A percentile compares a stretch with the other conserved stretches of the same genome.
Evolutionary conservation across 2,113 vertebrate genomes (phyloP).

Genomic region (Felis catus): DNA sequence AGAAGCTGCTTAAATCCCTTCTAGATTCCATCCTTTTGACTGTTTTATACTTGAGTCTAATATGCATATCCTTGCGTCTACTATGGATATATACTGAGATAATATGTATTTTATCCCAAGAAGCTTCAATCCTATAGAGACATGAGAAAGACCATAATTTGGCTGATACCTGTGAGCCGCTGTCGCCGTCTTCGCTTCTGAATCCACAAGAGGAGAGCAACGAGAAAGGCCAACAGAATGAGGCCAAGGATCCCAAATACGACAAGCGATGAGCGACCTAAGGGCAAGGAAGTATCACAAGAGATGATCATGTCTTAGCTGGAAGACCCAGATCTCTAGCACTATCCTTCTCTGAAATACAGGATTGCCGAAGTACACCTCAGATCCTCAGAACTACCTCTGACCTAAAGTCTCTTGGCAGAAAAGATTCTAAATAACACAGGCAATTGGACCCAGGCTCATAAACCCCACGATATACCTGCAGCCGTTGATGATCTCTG

Average conservation of each 20-base stretch:
- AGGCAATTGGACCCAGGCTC: neutral
- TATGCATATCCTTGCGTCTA: neutral
- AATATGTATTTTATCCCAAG: neutral
- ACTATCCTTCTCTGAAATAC: neutral
- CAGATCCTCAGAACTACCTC: neutral
- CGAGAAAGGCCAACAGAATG: constrained; percentile 17
- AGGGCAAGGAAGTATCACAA: neutral
- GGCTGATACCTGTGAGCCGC: constrained; percentile 55
- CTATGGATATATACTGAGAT: neutral
- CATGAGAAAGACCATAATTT: neutral
- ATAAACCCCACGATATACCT: constrained; percentile 41
- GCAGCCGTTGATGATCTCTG: neutral
- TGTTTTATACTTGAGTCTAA: neutral
- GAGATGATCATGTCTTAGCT: neutral
- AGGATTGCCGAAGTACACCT: neutral
- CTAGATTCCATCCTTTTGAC: neutral
- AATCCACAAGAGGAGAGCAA: neutral
- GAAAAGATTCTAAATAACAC: neutral
- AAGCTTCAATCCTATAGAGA: neutral
- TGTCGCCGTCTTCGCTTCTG: constrained; percentile 44
- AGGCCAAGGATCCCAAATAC: neutral
- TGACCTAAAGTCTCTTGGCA: neutral
- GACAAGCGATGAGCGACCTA: neutral
- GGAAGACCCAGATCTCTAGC: neutral
- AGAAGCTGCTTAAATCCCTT: neutral